Evolutionary conservation across 2,888 invertebrate species (phyloP).

Genomic region (Eugnorisma glareosa): DNA sequence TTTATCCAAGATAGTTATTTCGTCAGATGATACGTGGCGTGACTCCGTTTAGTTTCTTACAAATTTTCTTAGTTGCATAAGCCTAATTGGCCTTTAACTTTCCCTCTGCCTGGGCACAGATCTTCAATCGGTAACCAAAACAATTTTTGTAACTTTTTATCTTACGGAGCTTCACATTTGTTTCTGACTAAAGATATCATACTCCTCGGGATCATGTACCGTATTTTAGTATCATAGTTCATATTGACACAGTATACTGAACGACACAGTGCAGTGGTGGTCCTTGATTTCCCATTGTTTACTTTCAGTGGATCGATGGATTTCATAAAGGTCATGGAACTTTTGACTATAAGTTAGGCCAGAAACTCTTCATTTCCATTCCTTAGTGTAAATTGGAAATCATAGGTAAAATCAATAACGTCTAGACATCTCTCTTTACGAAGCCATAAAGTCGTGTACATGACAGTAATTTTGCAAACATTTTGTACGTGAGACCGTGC

Average conservation of each 20-base stretch:
- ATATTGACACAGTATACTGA: background rate
- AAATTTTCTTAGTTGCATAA: background rate
- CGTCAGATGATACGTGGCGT: background rate
- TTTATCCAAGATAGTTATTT: background rate
- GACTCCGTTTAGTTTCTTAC: background rate
- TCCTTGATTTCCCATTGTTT: background rate
- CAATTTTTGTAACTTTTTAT: background rate
- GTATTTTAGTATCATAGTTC: background rate
- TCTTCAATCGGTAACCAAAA: background rate
- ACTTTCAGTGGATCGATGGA: background rate
- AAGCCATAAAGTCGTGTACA: constrained; percentile 41
- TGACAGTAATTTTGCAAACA: constrained; percentile 25
- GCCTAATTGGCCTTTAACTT: background rate
- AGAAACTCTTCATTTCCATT: constrained; percentile 15
- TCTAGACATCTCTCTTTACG: constrained; percentile 50
- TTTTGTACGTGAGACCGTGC: constrained; percentile 7
- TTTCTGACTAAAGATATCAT: background rate
- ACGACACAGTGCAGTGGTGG: background rate
- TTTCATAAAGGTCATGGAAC: constrained; percentile 8
- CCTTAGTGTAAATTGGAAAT: background rate
- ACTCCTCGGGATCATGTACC: background rate
- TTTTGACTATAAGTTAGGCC: background rate
- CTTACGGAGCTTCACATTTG: background rate
- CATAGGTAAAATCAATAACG: constrained; percentile 49
- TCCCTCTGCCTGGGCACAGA: background rate